Evolutionary conservation across 2,888 invertebrate genomes (phyloP).

Genomic region (Eretmocerus hayati): DNA sequence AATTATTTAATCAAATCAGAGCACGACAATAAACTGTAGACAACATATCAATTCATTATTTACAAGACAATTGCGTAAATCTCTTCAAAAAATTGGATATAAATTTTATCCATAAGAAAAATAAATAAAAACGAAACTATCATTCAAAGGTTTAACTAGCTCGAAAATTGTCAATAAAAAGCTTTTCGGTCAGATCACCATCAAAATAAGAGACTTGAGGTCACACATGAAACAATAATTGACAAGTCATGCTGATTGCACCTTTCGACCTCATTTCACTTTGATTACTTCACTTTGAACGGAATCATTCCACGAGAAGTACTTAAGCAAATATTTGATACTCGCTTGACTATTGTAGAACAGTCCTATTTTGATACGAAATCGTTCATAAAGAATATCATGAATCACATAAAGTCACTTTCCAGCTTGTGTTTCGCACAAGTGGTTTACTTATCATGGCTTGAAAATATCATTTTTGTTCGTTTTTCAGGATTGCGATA

Average conservation of each 20-base stretch:
- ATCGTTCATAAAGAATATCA: conserved; percentile 9
- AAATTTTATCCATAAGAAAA: conserved; percentile 1
- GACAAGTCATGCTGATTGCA: conserved; percentile 8
- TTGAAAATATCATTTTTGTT: conserved; percentile 11
- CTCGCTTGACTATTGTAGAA: conserved; percentile 9
- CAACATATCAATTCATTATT: conserved; percentile 9
- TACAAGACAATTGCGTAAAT: conserved; percentile 5
- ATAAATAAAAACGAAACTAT: conserved; percentile 2
- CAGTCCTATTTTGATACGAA: neutral
- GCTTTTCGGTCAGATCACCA: neutral
- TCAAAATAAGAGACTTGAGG: neutral
- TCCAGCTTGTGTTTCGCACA: conserved; percentile 4
- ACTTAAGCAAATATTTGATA: neutral
- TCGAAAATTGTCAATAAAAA: conserved; percentile 4
- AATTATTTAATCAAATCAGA: conserved; percentile 2
- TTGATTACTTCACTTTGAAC: neutral
- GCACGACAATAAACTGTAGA: conserved; percentile 10
- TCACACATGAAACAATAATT: conserved; percentile 10
- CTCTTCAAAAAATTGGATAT: conserved; percentile 2
- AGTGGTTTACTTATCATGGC: conserved; percentile 1
- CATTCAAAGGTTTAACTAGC: neutral
- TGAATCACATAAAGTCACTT: conserved; percentile 16
- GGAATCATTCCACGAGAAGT: neutral
- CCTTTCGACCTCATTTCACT: conserved; percentile 5
- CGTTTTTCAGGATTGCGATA: too few species aligned